A percentile compares a stretch with the other conserved stretches of the same genome.
Evolutionary conservation across 1,140 invertebrate species (phyloP).

Genomic region (Chrysoperla carnea): DNA sequence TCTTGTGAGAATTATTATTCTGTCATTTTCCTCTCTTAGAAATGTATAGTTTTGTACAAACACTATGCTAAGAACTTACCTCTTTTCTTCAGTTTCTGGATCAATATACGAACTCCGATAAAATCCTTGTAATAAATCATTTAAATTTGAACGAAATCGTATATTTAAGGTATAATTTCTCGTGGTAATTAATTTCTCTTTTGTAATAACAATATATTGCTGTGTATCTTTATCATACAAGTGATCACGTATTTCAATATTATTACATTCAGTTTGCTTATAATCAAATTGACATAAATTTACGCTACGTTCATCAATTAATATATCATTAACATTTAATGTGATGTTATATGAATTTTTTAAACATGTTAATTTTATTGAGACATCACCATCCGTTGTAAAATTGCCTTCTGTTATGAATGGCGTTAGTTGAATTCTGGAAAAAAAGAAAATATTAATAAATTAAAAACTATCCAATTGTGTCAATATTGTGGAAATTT

Average conservation of each 20-base stretch:
- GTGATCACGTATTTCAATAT: slow-evolving; percentile 54
- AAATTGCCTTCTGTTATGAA: slow-evolving; percentile 11
- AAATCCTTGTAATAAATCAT: slow-evolving; percentile 50
- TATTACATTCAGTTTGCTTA: slow-evolving; percentile 79
- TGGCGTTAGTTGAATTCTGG: slow-evolving; percentile 16
- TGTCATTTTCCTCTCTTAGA: too few relatives aligned
- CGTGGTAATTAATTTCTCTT: slow-evolving; percentile 8
- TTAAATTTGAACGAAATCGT: slow-evolving; percentile 13
- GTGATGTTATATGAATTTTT: slow-evolving; percentile 14
- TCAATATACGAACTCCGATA: slow-evolving; percentile 58
- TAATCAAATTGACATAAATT: slow-evolving; percentile 74
- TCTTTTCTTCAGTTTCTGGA: slow-evolving; percentile 14
- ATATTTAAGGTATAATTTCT: slow-evolving; percentile 13
- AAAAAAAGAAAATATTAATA: slow-evolving; percentile 1
- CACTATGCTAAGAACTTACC: slow-evolving; percentile 11
- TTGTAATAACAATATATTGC: slow-evolving; percentile 13
- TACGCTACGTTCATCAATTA: slow-evolving; percentile 27
- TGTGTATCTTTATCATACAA: slow-evolving; percentile 12
- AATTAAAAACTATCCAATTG: too few relatives aligned
- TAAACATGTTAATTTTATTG: slow-evolving; percentile 11
- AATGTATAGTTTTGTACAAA: too few relatives aligned
- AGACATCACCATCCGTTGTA: slow-evolving; percentile 13
- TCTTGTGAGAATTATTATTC: too few relatives aligned
- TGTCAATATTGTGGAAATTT: too few relatives aligned
- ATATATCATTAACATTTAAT: slow-evolving; percentile 15